Evolutionary conservation across 1,140 invertebrate species (phyloP).

Genomic region (Sitobion miscanthi): DNA sequence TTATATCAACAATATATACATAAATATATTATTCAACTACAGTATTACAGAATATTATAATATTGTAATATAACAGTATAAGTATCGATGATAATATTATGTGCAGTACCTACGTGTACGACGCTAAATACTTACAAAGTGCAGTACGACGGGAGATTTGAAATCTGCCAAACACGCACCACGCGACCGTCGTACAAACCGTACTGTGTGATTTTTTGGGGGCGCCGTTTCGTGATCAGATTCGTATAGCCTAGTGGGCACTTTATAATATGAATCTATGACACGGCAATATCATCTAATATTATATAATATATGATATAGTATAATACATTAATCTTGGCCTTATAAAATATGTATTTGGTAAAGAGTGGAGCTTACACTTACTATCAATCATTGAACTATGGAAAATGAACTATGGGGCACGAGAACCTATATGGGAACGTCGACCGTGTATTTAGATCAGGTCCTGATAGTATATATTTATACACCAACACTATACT

Average conservation of each 20-base stretch:
- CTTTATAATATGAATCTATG: neutral
- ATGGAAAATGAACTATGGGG: neutral
- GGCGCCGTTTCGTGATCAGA: neutral
- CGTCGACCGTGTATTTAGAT: neutral
- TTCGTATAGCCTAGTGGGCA: neutral
- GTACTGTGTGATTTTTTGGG: neutral
- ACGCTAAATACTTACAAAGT: neutral
- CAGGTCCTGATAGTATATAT: neutral
- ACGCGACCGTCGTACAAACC: too few species aligned
- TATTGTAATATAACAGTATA: neutral
- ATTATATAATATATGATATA: neutral
- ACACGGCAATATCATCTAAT: neutral
- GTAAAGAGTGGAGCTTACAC: neutral
- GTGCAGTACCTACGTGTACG: neutral
- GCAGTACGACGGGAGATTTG: neutral
- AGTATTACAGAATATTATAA: neutral
- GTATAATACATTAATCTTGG: neutral
- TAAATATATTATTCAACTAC: neutral
- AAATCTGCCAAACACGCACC: neutral
- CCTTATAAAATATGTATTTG: neutral
- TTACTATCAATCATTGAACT: slow-evolving; percentile 8
- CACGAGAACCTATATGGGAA: neutral
- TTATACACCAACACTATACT: neutral
- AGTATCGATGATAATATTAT: neutral
- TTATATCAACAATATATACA: neutral